Conservation (phyloP, 2,113 vertebrate genomes). For the Vanacampus margaritifer region DNA sequence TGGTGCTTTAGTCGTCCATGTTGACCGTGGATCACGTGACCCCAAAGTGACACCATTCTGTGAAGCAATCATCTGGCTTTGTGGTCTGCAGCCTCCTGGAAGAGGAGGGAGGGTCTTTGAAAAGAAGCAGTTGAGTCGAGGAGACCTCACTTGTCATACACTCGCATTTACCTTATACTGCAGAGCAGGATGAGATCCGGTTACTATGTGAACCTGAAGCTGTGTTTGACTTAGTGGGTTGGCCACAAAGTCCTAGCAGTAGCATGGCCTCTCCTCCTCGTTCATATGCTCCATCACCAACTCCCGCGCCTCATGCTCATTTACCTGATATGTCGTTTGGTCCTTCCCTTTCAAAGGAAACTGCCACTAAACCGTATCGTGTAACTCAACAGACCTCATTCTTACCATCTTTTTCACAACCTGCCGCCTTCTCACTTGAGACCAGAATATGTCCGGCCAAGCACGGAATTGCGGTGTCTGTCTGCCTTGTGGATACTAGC, state of each 20-base stretch:
- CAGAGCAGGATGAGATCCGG: conserved; percentile 72
- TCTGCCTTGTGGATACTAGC: conserved; percentile 55
- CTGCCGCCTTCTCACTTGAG: conserved; percentile 6
- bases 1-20: conserved; percentile 82
- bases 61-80: conserved; percentile 76
- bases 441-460: conserved; percentile 49
- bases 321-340: conserved; percentile 20
- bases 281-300: conserved; percentile 27
- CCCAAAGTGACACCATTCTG: conserved; percentile 79
- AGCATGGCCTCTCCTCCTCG: conserved; percentile 48
- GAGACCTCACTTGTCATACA: conserved; percentile 74
- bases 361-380: conserved; percentile 9
- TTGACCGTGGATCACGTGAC: conserved; percentile 70
- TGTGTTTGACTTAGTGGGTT: conserved; percentile 77
- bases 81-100: conserved; percentile 77
- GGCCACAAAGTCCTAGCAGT: conserved; percentile 41
- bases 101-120: conserved; percentile 68
- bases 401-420: conserved; percentile 8
- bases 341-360: conserved; percentile 28
- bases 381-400: conserved; percentile 30
- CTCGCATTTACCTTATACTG: conserved; percentile 79
- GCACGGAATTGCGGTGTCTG: conserved; percentile 67
- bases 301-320: conserved; percentile 27
- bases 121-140: conserved; percentile 72
- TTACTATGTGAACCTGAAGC: conserved; percentile 81